Conservation (phyloP, 2,113 vertebrate species). For the Rattus rattus region DNA sequence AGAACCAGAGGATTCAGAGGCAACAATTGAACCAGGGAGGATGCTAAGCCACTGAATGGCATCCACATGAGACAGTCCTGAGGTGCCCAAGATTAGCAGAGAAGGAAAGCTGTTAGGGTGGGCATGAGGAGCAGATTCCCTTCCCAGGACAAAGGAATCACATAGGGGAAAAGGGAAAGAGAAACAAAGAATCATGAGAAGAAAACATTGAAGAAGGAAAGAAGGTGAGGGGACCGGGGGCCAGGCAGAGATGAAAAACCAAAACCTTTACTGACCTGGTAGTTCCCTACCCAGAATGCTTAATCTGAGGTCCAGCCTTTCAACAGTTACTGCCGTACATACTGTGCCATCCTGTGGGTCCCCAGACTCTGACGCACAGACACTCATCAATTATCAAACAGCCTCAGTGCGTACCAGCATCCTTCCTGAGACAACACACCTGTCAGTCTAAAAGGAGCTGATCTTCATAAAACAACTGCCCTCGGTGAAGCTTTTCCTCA, state of each 20-base stretch:
- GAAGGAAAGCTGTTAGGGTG: not conserved
- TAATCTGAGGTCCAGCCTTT: not conserved
- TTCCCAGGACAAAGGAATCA: not conserved
- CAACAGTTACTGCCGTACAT: not conserved
- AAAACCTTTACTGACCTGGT: not conserved
- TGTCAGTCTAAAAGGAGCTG: not conserved
- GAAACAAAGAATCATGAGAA: not conserved
- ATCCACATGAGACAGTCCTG: not conserved
- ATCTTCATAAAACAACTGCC: not conserved
- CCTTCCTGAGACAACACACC: not conserved
- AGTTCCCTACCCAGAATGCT: not conserved
- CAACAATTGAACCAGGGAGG: not conserved
- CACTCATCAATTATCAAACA: not conserved
- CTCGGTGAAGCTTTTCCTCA: not conserved
- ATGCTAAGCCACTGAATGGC: not conserved
- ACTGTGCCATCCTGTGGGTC: not conserved
- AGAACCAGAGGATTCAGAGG: not conserved
- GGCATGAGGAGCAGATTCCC: fast-evolving
- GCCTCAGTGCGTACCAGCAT: not conserved
- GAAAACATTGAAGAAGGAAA: not conserved
- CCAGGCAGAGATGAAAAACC: not conserved
- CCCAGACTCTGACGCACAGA: not conserved
- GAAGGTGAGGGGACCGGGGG: not conserved
- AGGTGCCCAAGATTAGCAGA: not conserved
- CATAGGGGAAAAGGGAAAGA: not conserved